Percentiles rank a stretch among this genome's conserved stretches.
Conservation (phyloP, 37 sponge, comb jelly and placozoan genomes). For the Beroe forskalii region DNA sequence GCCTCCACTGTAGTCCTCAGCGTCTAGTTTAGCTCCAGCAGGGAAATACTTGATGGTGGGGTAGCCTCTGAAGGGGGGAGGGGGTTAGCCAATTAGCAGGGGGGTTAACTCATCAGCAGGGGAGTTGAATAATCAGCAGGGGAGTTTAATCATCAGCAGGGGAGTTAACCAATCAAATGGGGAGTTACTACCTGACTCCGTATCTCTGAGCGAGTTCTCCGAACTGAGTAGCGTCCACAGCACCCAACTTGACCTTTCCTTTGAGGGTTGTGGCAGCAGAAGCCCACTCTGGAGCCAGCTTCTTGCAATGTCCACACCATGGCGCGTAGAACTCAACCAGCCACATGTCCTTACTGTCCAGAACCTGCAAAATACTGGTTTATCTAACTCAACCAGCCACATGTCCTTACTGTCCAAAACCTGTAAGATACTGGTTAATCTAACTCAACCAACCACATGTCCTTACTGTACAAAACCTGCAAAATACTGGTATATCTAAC, state of each 20-base stretch:
- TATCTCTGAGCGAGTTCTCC: slow-evolving; percentile 46
- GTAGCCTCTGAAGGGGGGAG: slow-evolving; percentile 74
- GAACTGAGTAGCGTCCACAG: slow-evolving; percentile 82
- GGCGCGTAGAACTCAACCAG: slow-evolving; percentile 66
- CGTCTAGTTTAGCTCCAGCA: slow-evolving; percentile 80
- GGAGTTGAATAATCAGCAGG: no score
- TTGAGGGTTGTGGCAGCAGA: slow-evolving; percentile 82
- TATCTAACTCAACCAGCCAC: no score
- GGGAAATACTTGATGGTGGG: slow-evolving; percentile 98
- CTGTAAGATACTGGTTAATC: no score
- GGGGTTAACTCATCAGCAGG: no score
- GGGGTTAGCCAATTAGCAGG: not conserved
- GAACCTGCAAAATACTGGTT: no score
- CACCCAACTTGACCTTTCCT: slow-evolving; percentile 82
- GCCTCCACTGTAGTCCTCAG: slow-evolving; percentile 89
- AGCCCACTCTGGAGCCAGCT: slow-evolving; percentile 90
- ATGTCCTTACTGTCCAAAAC: no score
- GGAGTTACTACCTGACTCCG: slow-evolving; percentile 38
- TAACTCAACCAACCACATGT: no score
- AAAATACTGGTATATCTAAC: no score
- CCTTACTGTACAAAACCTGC: not conserved
- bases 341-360: slow-evolving; percentile 67
- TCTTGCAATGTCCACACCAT: slow-evolving; percentile 99
- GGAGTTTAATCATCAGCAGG: no score
- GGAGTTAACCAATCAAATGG: no score